Evolutionary conservation across 2,113 vertebrate genomes (phyloP).

Genomic region (Sceloporus undulatus): DNA sequence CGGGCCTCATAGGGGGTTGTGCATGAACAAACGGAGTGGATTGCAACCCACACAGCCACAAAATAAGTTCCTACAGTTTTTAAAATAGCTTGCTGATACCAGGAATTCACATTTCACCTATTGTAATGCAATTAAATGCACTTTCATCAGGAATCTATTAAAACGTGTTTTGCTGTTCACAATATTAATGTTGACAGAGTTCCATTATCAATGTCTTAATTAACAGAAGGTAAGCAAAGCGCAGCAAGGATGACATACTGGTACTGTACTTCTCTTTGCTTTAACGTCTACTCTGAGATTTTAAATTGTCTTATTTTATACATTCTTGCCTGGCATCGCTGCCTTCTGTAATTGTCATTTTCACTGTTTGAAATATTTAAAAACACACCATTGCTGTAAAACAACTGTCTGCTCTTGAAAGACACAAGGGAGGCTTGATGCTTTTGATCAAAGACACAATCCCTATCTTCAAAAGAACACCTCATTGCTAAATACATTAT

Average conservation of each 20-base stretch:
- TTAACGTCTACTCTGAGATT: slow-evolving; percentile 63
- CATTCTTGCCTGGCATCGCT: slow-evolving; percentile 68
- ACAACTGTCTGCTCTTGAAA: slow-evolving; percentile 78
- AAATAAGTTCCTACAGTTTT: slow-evolving; percentile 2
- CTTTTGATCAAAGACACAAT: slow-evolving; percentile 83
- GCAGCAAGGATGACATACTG: slow-evolving; percentile 56
- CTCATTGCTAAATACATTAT: slow-evolving; percentile 77
- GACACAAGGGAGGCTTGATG: slow-evolving; percentile 70
- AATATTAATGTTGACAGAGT: slow-evolving; percentile 67
- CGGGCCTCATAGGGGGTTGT: neutral
- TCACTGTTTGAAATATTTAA: slow-evolving; percentile 81
- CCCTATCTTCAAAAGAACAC: slow-evolving; percentile 78
- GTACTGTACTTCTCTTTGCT: slow-evolving; percentile 68
- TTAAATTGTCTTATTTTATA: slow-evolving; percentile 74
- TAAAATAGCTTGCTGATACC: slow-evolving; percentile 47
- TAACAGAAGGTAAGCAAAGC: slow-evolving; percentile 71
- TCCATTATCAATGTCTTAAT: slow-evolving; percentile 75
- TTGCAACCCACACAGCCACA: slow-evolving; percentile 7
- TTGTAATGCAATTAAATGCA: slow-evolving; percentile 71
- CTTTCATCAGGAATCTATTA: slow-evolving; percentile 71
- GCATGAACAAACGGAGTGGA: neutral
- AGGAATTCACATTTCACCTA: neutral
- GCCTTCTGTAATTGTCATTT: slow-evolving; percentile 83
- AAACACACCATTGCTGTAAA: slow-evolving; percentile 68
- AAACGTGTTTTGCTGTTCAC: slow-evolving; percentile 70